Evolutionary conservation across 2,797 vertebrate genomes (phyloP).

Genomic region (Poeciliopsis infans): DNA sequence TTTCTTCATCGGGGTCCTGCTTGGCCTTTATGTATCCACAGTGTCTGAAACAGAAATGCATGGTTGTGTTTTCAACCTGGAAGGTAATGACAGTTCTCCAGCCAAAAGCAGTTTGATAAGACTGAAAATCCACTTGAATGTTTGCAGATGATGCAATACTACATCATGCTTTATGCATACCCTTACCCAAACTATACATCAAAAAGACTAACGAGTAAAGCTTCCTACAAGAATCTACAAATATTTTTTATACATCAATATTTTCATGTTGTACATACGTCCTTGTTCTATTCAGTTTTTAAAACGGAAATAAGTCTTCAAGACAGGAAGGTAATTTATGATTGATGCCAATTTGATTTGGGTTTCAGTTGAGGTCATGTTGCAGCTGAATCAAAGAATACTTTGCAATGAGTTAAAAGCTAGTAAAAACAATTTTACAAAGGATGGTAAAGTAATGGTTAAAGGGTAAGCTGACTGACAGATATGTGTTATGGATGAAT

Average conservation of each 20-base stretch:
- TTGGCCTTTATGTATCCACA: conserved; percentile 89
- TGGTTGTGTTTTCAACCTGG: conserved; percentile 25
- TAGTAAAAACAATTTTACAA: background rate
- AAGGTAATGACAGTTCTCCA: background rate
- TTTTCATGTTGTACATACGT: background rate
- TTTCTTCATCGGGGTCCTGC: conserved; percentile 87
- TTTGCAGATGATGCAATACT: background rate
- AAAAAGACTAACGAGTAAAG: background rate
- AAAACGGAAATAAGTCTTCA: background rate
- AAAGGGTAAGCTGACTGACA: background rate
- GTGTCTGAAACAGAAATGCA: conserved; percentile 74
- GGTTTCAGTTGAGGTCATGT: background rate
- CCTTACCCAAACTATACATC: background rate
- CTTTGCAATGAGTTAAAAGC: background rate
- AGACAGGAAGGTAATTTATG: background rate
- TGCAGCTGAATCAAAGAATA: background rate
- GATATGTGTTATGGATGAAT: too few species aligned
- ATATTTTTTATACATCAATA: background rate
- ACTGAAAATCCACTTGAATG: background rate
- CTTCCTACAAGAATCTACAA: background rate
- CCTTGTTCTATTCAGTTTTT: background rate
- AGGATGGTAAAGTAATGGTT: background rate
- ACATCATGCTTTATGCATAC: background rate
- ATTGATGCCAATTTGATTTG: background rate
- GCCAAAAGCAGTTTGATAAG: background rate